Base-by-base conservation (phyloP, 2,797 vertebrate species). In the Epinephelus awoara region DNA sequence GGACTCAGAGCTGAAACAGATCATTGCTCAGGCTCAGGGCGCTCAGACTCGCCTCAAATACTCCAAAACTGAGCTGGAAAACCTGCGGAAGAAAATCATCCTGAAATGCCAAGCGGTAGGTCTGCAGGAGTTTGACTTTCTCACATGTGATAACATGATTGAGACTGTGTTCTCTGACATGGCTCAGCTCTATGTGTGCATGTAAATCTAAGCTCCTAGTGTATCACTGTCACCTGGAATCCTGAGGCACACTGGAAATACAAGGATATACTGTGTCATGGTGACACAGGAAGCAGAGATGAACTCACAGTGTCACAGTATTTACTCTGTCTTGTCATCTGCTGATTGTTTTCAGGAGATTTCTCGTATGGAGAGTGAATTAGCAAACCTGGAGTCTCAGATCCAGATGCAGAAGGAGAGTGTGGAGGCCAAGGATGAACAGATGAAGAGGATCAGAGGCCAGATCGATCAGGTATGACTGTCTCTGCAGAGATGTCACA, bases 21-120 rank as follows among this genome's bases (percentile, higher is more conserved):
- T 97, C 69, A 89, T 84, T 63, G 92, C 95, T 57, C 94, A 97
- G 18, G 79, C 92, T 82, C 96, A 95, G 3, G 98, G 98, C 27
- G 95, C 74, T 75, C 96, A 96, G 67, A 98, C 93, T 1, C 95
- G 97, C 23, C 96, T 98, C 18, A 99, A 96, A 89, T 99, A 98
- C 83, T 94, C 98, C 5, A 96, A 94, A 67, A 92, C 56, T 40
- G 98, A 99, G 76, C 83, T 97, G 38, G 97, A 98, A n/a, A 83
- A 88, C 19, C 86, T 97, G 65, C 89, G 78, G 79, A 98, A 96
- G 92, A 98, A 96, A 89, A 91, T 49, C 29, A 95, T 99, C 14
- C 92, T 87, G 15, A 93, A 91, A 72, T 94, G 94, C 68, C 91
- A 94, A 38, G 85, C 51, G 93, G 98, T 97, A 96, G 66, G 77